phyloP scores from a whole-genome alignment of 2,797 vertebrate species.

The Typhlichthys subterraneus region DNA sequence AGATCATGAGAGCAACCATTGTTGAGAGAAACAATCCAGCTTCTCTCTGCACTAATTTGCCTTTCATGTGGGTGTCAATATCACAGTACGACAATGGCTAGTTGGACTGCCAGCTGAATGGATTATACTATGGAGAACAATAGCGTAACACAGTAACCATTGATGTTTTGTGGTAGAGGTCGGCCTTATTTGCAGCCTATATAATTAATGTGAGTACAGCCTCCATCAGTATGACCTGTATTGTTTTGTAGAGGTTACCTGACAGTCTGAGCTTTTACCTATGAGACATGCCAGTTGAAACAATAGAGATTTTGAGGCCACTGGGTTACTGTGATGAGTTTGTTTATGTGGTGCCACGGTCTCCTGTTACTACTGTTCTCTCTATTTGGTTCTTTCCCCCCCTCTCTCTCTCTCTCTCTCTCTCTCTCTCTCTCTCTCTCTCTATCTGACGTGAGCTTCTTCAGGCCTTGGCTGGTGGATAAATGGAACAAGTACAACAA shows the following conservation, averaged over 20 bases:
- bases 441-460: conserved; percentile 38
- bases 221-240: too few relatives aligned
- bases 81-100: neutral
- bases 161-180: neutral
- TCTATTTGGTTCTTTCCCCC: neutral
- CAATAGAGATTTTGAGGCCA: neutral
- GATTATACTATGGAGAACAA: too few relatives aligned
- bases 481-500: conserved; percentile 47
- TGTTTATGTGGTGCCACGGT: neutral
- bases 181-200: neutral
- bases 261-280: neutral
- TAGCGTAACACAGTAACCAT: too few relatives aligned
- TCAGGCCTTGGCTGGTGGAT: conserved; percentile 21
- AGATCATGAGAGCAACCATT: neutral
- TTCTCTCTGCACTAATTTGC: neutral
- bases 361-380: neutral
- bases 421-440: neutral
- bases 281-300: conserved; percentile 1
- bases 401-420: neutral
- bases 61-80: neutral
- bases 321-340: too few relatives aligned
- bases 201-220: too few relatives aligned
- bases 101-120: neutral
- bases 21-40: neutral
- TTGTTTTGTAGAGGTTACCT: neutral